Percentiles rank a stretch among this genome's conserved stretches.
These are phyloP conservation scores for Eudyptes chrysolophus DNA, from an alignment of 2,113 vertebrate species.

Conservation along the genomic window DNA sequence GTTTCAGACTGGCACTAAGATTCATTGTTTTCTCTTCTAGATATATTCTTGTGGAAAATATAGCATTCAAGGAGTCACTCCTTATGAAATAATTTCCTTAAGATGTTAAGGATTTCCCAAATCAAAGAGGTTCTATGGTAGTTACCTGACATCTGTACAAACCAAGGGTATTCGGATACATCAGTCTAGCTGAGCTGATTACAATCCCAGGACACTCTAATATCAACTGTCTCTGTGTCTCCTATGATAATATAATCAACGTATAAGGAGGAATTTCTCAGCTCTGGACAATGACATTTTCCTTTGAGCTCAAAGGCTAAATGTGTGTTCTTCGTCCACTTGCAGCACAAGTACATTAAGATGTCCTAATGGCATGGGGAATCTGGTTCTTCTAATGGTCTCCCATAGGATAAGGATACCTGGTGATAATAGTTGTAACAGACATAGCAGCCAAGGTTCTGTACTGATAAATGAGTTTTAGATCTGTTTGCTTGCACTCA, in stretches of 20 bases:
- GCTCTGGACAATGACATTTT: neutral
- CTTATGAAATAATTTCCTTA: neutral
- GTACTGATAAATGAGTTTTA: neutral
- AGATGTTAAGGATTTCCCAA: neutral
- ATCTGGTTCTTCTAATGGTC: neutral
- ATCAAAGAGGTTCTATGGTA: neutral
- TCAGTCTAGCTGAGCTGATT: neutral
- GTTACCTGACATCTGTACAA: neutral
- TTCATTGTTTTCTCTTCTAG: neutral
- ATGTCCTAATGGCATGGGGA: neutral
- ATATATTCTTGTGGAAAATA: neutral
- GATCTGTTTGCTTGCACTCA: neutral
- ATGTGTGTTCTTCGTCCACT: neutral
- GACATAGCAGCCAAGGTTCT: neutral
- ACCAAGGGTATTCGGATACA: neutral
- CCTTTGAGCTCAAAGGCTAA: neutral
- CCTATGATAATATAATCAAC: neutral
- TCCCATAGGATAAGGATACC: neutral
- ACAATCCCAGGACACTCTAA: neutral
- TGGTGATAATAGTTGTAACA: neutral
- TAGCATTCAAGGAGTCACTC: rapidly evolving
- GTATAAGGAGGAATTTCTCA: neutral
- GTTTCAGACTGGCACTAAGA: neutral
- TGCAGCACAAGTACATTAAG: neutral
- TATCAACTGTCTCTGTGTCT: neutral